Conservation (phyloP, 2,888 invertebrate genomes). For the Metalampra italica region DNA sequence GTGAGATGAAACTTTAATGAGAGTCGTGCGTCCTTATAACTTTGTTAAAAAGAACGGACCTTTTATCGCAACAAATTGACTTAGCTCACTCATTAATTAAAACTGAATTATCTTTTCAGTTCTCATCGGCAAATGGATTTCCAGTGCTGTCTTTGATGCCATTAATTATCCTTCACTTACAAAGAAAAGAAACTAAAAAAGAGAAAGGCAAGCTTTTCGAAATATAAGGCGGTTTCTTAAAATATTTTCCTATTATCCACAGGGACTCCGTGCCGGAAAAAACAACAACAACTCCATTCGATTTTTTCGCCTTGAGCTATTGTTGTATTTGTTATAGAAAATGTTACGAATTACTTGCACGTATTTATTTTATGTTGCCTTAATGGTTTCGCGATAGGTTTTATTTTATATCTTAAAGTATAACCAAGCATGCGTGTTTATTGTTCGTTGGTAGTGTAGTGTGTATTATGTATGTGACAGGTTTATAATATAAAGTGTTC, state of each 20-base stretch:
- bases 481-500: constrained; percentile 2
- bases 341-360: constrained; percentile 19
- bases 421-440: constrained; percentile 1
- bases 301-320: constrained; percentile 12
- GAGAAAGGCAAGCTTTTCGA: background rate
- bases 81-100: constrained; percentile 5
- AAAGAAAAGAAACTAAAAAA: background rate
- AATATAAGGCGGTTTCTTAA: background rate
- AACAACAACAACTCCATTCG: constrained; percentile 12
- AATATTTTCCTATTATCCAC: constrained; percentile 3
- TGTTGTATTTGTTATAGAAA: constrained; percentile 16
- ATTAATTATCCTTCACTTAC: background rate
- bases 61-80: constrained; percentile 1
- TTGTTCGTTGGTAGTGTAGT: constrained; percentile 1
- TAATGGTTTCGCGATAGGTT: constrained; percentile 20
- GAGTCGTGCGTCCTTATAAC: background rate
- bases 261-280: constrained; percentile 15
- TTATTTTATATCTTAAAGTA: constrained; percentile 15
- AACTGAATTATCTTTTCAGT: constrained; percentile 5
- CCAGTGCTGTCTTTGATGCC: background rate
- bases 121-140: constrained; percentile 6
- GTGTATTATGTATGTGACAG: constrained; percentile 5
- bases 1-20: background rate
- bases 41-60: background rate
- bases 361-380: constrained; percentile 23